Evolutionary conservation across 2,797 vertebrate species (phyloP), one percentile per base, ranked within the genome.

Genomic region (Gymnoscopelus microlampas): DNA sequence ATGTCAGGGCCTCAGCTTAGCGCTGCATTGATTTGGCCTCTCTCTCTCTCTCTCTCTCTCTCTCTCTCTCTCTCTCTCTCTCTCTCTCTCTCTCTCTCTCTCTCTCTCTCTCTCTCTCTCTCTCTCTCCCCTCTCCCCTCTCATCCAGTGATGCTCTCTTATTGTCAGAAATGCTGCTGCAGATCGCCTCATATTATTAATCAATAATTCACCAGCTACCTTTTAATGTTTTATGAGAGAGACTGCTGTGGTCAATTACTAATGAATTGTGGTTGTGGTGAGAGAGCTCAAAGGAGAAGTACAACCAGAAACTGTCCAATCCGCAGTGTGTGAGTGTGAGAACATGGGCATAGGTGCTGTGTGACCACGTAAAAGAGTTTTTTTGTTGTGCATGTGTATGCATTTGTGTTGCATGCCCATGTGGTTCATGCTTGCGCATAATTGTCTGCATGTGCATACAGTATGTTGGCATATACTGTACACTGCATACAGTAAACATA

Each of bases 161-260:
- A 91, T 92, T 93, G 92, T 92, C 85, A 90, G 88, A 92, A 19
- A 91, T 90, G 88, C 79, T 90, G 89, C 89, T 91, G 92, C 91
- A 89, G 89, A 92, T 92, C 89, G 88, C 90, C 88, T 91, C 90
- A 86, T 89, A 92, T 94, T 89, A 92, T 93, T 88, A 93, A 95
- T 94, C 90, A 94, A 94, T 95, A 92, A 95, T 93, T 94, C 91
- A 95, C 87, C 72, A 89, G 76, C 68, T 86, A 81, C 73, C 73
- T 74, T 89, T 95, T 92, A 94, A 94, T 94, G 85, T 94, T 94
- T 94, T 86, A 94, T 94, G 93, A 93, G 92, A 79, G 82, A 91
- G 81, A 88, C 88, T 92, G 85, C 90, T 92, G 91, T 88, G 93
- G 94, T 95, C 94, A 94, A 93, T 91, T 90, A 85, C 91, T 93